Conservation (phyloP, 92 coral and sea anemone genomes). For the Phenganax stokvisi region DNA sequence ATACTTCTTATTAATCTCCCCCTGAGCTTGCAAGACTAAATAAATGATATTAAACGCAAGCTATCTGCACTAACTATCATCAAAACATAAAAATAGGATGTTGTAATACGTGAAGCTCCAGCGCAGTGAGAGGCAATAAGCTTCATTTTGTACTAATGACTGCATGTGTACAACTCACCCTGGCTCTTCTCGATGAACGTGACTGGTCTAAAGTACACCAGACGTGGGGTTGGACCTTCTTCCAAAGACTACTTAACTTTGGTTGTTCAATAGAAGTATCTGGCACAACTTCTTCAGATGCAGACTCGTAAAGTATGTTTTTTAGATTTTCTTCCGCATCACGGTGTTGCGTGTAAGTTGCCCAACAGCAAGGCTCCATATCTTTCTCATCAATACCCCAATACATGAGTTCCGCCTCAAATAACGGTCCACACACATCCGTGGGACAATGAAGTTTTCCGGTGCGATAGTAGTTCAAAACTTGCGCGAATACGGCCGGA, state of each 20-base stretch:
- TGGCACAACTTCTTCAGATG: slow-evolving; percentile 47
- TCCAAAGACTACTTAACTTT: slow-evolving; percentile 45
- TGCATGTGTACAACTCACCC: slow-evolving; percentile 47
- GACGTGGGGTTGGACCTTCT: slow-evolving; percentile 72
- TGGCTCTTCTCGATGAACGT: slow-evolving; percentile 87
- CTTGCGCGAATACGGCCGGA: slow-evolving; percentile 93
- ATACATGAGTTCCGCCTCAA: slow-evolving; percentile 88
- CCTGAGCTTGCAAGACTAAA: slow-evolving; percentile 12
- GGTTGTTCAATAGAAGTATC: slow-evolving; percentile 14
- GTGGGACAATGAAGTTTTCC: slow-evolving; percentile 96
- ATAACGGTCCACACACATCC: slow-evolving; percentile 85
- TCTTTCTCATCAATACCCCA: slow-evolving; percentile 99
- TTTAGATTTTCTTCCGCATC: slow-evolving; percentile 88
- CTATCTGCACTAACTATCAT: neutral
- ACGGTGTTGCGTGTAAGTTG: slow-evolving; percentile 88
- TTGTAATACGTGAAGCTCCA: neutral
- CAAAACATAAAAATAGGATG: neutral
- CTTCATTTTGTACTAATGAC: neutral
- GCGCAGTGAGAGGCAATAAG: neutral
- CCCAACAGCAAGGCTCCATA: slow-evolving; percentile 99
- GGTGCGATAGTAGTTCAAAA: slow-evolving; percentile 91
- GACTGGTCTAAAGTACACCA: slow-evolving; percentile 97
- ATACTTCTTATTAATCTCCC: neutral
- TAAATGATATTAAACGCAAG: slow-evolving; percentile 10
- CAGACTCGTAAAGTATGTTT: slow-evolving; percentile 73